Conservation (phyloP, 2,113 vertebrate genomes). For the Origma solitaria region DNA sequence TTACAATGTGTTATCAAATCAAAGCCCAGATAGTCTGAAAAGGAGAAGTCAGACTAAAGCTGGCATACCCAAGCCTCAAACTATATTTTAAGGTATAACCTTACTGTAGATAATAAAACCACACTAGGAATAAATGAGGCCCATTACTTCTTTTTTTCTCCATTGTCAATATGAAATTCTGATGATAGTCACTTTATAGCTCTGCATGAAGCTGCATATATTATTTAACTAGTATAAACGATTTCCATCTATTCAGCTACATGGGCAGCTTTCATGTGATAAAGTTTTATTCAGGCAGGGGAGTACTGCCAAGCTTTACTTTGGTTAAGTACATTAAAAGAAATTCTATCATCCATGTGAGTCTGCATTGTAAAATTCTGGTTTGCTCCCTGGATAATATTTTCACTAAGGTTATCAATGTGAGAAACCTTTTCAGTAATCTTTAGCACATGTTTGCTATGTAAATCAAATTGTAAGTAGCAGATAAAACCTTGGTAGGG, state of each 20-base stretch:
- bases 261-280: background rate
- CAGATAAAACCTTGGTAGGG: background rate
- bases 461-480: constrained; percentile 15
- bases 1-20: background rate
- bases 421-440: background rate
- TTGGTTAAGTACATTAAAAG: constrained; percentile 8
- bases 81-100: background rate
- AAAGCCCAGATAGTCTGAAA: background rate
- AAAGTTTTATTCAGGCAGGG: constrained; percentile 21
- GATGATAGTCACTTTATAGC: constrained; percentile 18
- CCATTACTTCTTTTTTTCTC: constrained; percentile 2
- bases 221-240: constrained; percentile 30
- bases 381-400: background rate
- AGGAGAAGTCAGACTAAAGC: background rate
- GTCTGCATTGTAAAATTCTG: background rate
- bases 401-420: background rate
- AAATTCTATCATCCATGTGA: background rate
- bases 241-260: constrained; percentile 6
- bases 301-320: constrained; percentile 4
- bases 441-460: background rate
- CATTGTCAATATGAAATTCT: constrained; percentile 35
- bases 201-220: constrained; percentile 7
- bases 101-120: background rate
- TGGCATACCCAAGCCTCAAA: background rate
- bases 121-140: background rate